Evolutionary conservation across 2,113 vertebrate species (phyloP), one percentile per base, ranked within the genome.

Genomic region (Dipodomys spectabilis): DNA sequence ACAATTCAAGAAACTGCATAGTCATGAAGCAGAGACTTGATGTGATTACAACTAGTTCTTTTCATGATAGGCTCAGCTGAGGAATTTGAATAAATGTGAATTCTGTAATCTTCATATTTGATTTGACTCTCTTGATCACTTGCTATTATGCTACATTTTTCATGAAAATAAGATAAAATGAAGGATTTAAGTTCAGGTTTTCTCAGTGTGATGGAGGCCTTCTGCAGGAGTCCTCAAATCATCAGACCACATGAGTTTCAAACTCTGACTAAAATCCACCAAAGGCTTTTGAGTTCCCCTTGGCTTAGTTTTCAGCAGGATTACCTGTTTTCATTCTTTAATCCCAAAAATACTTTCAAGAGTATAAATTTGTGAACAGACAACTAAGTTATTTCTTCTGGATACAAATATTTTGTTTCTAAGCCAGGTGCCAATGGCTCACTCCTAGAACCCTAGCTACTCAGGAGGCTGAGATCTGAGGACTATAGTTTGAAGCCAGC

Each of bases 61-160:
- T 93, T 77, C 67, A 94, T 88, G 80, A 94, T 96, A 95, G 32
- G 2, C 28, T 95, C 65, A 90, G 65, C 62, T 81, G 64, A 97
- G 3, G 81, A 95, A 94, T 92, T 91, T 90, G 90, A 82, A 91
- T 95, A 97, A 97, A 97, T 92, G 28, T 2, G 95, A 97, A 96
- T 97, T 94, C 65, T 96, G 11, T 96, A 91, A 95, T 97, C 97
- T 97, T 96, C 44, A 67, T 93, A 85, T 93, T 97, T 96, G 94
- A 89, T 45, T 97, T 92, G 35, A 1, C 15, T 97, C 2, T 94
- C 67, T 94, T 96, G 39, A 96, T 94, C n/a, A 75, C 5, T 92
- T 95, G 30, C 39, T 28, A 28, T 95, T 96, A 67, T 62, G 77
- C 8, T 86, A 81, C 88, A 97, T 87, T 91, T 93, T 71, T 94